Evolutionary conservation across 2,113 vertebrate species (phyloP), one percentile per base, ranked within the genome.

Genomic region (Hydrolagus affinis): DNA sequence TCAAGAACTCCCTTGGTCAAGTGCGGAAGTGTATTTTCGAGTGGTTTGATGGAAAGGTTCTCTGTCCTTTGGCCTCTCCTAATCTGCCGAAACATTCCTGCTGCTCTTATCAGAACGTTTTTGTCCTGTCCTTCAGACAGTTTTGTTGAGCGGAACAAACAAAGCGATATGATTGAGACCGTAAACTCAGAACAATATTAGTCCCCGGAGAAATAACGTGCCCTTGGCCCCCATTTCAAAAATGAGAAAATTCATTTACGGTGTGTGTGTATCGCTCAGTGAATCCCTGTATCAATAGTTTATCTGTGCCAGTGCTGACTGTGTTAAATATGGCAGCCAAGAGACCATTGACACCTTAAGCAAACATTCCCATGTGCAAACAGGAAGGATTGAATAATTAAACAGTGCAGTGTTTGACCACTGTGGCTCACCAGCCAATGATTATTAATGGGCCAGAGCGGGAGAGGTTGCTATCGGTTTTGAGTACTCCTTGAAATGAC

Each of bases 241-340:
- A 80, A 80, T 60, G 60, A 80, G 77, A 28, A 62, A 80, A 4
- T 59, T 25, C 15, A 14, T 28, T 80, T 80, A 64, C 64, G n/a
- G n/a, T 80, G 25, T 12, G 25, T 64, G 23, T 6, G 6, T 44
- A 44, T 44, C 6, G 44, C 44, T 6, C 44, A 1, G 44, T 10
- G 23, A 28, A 28, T 80, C 59, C 59, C 62, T 14, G 23, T 64
- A 15, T 64, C 77, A 19, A 60, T 80, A 28, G 64, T 80, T 30
- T 80, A 25, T 80, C 77, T 80, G n/a, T 30, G 23, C 56, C n/a
- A 78, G 10, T 64, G 59, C 77, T 64, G 77, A 80, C 8, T 15
- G 77, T 14, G 57, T 77, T 77, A 23, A 44, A 12, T 77, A 2
- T 4, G 1, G 59, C 57, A 19, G 14, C 10, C 23, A 8, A 66